Evolutionary conservation across 2,797 vertebrate species (phyloP).

Genomic region (Bradypus variegatus): DNA sequence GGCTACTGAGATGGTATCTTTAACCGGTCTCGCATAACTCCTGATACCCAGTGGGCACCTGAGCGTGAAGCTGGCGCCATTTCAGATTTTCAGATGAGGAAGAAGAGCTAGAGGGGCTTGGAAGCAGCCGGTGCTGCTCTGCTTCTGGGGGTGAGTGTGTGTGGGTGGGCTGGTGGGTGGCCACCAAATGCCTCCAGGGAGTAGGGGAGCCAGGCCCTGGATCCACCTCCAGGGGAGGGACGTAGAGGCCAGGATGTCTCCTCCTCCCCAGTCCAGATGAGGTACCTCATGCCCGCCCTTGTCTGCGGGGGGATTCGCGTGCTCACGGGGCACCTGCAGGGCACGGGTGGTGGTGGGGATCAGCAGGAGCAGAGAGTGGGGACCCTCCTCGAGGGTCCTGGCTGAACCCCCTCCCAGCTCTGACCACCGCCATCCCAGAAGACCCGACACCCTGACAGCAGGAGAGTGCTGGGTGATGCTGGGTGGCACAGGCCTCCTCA

Average conservation of each 20-base stretch:
- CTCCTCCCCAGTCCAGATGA: background rate
- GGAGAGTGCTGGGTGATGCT: background rate
- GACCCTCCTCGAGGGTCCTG: background rate
- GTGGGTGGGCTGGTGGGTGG: background rate
- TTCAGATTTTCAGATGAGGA: background rate
- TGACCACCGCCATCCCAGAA: background rate
- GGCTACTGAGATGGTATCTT: background rate
- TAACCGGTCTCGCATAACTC: background rate
- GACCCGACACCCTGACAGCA: background rate
- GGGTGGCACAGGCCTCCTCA: background rate
- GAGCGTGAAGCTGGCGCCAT: background rate
- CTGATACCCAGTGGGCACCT: background rate
- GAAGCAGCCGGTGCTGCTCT: background rate
- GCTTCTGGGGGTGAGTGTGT: background rate
- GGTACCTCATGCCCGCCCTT: background rate
- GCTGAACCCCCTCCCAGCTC: background rate
- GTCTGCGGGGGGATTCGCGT: background rate
- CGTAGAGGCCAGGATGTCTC: background rate
- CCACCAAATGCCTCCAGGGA: background rate
- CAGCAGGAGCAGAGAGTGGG: background rate
- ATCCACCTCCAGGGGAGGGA: background rate
- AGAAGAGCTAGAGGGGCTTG: background rate
- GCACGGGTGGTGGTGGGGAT: too few relatives aligned
- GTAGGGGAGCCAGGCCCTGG: background rate
- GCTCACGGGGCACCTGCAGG: background rate